Conservation (phyloP, 2,113 vertebrate species). For the Crotalus viridis region DNA sequence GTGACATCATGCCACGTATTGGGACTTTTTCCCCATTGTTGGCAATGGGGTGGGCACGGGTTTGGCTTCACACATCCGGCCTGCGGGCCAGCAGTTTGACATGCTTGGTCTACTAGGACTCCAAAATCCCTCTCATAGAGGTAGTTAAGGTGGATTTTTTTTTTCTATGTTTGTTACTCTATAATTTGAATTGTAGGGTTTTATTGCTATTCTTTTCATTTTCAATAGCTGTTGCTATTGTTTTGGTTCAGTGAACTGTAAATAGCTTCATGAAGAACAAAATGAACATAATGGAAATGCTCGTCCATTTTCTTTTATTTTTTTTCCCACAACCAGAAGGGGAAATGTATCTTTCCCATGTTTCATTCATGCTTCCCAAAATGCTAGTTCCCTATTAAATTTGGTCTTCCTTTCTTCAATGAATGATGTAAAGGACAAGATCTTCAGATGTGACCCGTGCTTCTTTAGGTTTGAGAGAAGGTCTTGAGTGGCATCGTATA, state of each 20-base stretch:
- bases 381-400: background rate
- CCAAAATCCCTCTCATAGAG: too few species aligned
- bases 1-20: too few species aligned
- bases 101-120: too few species aligned
- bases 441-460: background rate
- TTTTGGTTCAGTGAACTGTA: background rate
- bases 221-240: background rate
- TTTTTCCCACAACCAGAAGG: background rate
- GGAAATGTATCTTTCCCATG: background rate
- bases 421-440: background rate
- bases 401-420: background rate
- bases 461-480: background rate
- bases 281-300: background rate
- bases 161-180: background rate
- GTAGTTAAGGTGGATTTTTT: background rate
- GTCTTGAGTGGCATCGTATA: background rate
- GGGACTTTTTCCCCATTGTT: too few species aligned
- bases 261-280: background rate
- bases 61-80: too few species aligned
- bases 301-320: background rate
- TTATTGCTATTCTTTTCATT: background rate
- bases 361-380: background rate
- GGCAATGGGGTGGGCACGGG: too few species aligned
- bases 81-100: too few species aligned
- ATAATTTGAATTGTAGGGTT: background rate